Evolutionary conservation across 2,888 invertebrate genomes (phyloP).

Genomic region (Scelioninae gen. 1): DNA sequence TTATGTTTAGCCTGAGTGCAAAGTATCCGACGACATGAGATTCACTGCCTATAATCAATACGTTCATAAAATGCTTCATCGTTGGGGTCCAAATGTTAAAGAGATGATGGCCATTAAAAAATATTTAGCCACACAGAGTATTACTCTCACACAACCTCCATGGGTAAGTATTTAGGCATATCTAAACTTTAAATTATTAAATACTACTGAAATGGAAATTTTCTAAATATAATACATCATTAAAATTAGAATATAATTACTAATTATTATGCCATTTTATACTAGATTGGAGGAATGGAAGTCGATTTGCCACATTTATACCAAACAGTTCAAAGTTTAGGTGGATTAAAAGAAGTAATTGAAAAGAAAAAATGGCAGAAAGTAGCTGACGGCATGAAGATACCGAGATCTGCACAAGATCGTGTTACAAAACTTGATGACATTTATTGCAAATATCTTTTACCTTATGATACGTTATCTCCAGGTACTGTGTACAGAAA

Average conservation of each 20-base stretch:
- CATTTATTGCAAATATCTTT: constrained; percentile 94
- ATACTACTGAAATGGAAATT: too few relatives aligned
- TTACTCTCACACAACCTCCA: constrained; percentile 90
- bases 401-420: constrained; percentile 91
- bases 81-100: constrained; percentile 95
- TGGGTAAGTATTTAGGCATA: constrained; percentile 86
- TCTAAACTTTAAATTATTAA: not conserved
- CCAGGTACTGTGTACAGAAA: constrained; percentile 85
- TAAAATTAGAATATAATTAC: not conserved
- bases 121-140: constrained; percentile 91
- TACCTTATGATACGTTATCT: constrained; percentile 94
- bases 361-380: constrained; percentile 95
- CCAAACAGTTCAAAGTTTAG: constrained; percentile 92
- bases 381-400: constrained; percentile 94
- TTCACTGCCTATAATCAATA: constrained; percentile 96
- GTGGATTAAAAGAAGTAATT: constrained; percentile 94
- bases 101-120: constrained; percentile 94
- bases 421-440: constrained; percentile 93
- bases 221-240: too few relatives aligned
- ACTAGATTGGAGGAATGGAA: constrained; percentile 94
- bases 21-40: constrained; percentile 92
- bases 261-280: constrained; percentile 15
- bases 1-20: constrained; percentile 88
- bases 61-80: constrained; percentile 92
- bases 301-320: constrained; percentile 94